Percentiles rank a stretch among this genome's conserved stretches.
These are phyloP conservation scores for Drosophila neocordata DNA, from an alignment of 1,140 invertebrate genomes.

Conservation along the genomic window DNA sequence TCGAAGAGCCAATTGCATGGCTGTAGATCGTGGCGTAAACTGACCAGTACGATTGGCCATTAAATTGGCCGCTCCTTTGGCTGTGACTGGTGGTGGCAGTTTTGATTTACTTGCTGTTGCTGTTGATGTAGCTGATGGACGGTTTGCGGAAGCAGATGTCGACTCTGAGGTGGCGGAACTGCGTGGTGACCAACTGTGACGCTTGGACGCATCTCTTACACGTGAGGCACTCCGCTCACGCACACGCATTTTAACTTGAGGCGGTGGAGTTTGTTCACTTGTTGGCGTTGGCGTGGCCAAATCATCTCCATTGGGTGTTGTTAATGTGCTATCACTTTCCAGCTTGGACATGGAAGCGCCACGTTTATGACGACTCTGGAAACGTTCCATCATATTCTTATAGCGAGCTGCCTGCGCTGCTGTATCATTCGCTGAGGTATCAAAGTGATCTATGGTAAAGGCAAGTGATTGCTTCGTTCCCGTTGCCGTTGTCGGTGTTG, in stretches of 20 bases:
- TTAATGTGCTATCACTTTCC: constrained; percentile 64
- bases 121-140: background rate
- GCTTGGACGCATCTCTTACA: constrained; percentile 74
- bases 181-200: constrained; percentile 81
- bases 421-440: constrained; percentile 85
- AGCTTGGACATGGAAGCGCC: constrained; percentile 88
- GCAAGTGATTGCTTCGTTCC: constrained; percentile 82
- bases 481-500: constrained; percentile 1
- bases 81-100: constrained; percentile 38
- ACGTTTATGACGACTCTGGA: constrained; percentile 87
- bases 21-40: constrained; percentile 76
- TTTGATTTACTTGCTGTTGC: constrained; percentile 35
- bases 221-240: constrained; percentile 75
- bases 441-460: constrained; percentile 88
- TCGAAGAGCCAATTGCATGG: constrained; percentile 77
- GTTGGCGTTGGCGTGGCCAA: constrained; percentile 18
- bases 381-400: constrained; percentile 88
- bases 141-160: background rate
- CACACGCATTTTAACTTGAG: constrained; percentile 70
- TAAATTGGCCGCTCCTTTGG: constrained; percentile 63
- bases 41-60: constrained; percentile 71
- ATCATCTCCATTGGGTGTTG: constrained; percentile 8
- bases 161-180: constrained; percentile 49
- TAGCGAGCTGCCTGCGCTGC: constrained; percentile 83
- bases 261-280: constrained; percentile 36